Evolutionary conservation across 2,888 invertebrate genomes (phyloP), one percentile per base, ranked within the genome.

Genomic region (Theretra japonica): DNA sequence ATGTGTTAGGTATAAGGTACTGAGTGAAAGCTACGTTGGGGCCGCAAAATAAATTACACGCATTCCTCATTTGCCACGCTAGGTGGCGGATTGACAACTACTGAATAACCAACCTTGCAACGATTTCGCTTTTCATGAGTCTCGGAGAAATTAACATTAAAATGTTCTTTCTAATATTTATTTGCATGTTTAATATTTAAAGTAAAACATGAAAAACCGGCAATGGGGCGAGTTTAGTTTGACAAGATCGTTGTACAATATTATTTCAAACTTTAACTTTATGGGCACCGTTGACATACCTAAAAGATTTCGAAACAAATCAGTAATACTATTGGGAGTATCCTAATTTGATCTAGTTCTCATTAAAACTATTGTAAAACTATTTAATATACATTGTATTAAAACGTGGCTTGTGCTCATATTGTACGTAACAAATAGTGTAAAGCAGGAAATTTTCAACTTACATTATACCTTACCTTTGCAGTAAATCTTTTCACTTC

Each of bases 401-500:
- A 57, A 23, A 21, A 57, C 19, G 19, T 30, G 4, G 4, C 0
- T 23, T 23, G 17, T 15, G 23, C 41, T 21, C 11, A 6, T n/a
- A 6, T 33, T 57, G 11, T n/a, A n/a, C 11, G 23, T 19, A 60
- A 70, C 48, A 72, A 71, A 72, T 59, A 73, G 65, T 72, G 57
- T 21, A 25, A 56, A 71, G 23, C 62, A 25, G 56, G 17, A 41
- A 70, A 72, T 23, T 73, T 69, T 76, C 53, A 73, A 87, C 86
- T 89, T 83, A 90, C 85, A 81, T 83, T 82, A 76, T 86, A 89
- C 75, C 86, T 86, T 90, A 93, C 93, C 90, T 93, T 93, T 68
- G 86, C 83, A 56, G 86, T 73, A 73, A 90, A 92, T 68, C 87
- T 83, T 76, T 90, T 92, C 73, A 86, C 79, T 72, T 93, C 91